Evolutionary conservation across 2,113 vertebrate species (phyloP).

Genomic region (Rhabdornis inornatus): DNA sequence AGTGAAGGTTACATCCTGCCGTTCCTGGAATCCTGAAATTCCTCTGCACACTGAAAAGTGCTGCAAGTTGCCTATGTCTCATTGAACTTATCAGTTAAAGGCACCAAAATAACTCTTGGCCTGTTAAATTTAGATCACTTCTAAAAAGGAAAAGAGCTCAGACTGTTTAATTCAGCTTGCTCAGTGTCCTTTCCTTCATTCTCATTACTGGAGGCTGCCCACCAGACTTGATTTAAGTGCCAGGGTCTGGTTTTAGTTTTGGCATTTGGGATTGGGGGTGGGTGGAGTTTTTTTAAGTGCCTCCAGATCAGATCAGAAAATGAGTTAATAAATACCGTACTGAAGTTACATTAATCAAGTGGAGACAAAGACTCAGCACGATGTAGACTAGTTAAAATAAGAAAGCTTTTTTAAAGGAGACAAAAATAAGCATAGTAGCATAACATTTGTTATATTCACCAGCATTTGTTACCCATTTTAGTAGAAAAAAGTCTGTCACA

Average conservation of each 20-base stretch:
- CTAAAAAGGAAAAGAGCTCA: slow-evolving; percentile 57
- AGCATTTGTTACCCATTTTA: neutral
- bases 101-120: slow-evolving; percentile 42
- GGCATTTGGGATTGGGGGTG: neutral
- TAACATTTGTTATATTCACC: neutral
- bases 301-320: slow-evolving; percentile 22
- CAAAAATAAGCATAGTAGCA: slow-evolving; percentile 4
- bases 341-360: slow-evolving; percentile 21
- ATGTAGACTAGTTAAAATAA: slow-evolving; percentile 6
- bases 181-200: neutral
- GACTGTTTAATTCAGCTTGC: neutral
- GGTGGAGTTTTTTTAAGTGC: neutral
- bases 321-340: neutral
- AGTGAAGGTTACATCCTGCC: slow-evolving; percentile 65
- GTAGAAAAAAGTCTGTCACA: neutral
- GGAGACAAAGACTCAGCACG: neutral
- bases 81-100: slow-evolving; percentile 41
- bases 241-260: neutral
- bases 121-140: slow-evolving; percentile 59
- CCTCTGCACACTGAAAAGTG: neutral
- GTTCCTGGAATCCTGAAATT: slow-evolving; percentile 41
- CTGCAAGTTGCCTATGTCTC: neutral
- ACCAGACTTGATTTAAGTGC: neutral
- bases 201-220: neutral
- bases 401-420: neutral